These are phyloP conservation scores for Musca domestica DNA, from an alignment of 1,140 invertebrate species.

Conservation along the genomic window DNA sequence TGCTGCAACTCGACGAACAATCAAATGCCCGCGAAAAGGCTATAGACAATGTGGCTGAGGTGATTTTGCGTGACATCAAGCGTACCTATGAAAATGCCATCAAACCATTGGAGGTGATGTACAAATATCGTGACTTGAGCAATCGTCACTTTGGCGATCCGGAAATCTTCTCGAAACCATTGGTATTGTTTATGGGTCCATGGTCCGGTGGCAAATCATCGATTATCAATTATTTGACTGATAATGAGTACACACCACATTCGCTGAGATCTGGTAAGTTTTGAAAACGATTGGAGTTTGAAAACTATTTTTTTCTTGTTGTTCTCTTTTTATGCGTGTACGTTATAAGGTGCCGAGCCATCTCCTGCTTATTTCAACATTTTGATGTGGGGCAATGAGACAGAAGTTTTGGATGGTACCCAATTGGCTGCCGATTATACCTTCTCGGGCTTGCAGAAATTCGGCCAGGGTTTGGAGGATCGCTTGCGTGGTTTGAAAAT, in stretches of 20 bases:
- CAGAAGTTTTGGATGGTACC: slow-evolving; percentile 84
- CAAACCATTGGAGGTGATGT: slow-evolving; percentile 83
- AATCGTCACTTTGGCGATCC: slow-evolving; percentile 91
- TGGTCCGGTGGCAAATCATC: slow-evolving; percentile 95
- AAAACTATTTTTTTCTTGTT: background rate
- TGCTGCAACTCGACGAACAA: slow-evolving; percentile 76
- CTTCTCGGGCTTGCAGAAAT: slow-evolving; percentile 91
- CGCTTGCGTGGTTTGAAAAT: slow-evolving; percentile 79
- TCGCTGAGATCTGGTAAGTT: slow-evolving; percentile 79
- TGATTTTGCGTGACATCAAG: slow-evolving; percentile 81
- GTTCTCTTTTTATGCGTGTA: background rate
- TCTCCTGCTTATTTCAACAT: slow-evolving; percentile 93
- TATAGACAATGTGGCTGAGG: slow-evolving; percentile 70
- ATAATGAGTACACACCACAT: slow-evolving; percentile 78
- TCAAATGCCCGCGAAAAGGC: slow-evolving; percentile 69
- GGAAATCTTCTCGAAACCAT: slow-evolving; percentile 91
- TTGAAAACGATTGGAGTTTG: background rate
- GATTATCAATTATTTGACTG: slow-evolving; percentile 89
- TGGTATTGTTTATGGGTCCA: slow-evolving; percentile 90
- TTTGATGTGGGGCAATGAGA: slow-evolving; percentile 81
- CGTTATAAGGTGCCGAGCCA: slow-evolving; percentile 79
- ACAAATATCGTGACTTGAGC: slow-evolving; percentile 89
- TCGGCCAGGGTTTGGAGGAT: slow-evolving; percentile 89
- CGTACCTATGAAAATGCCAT: slow-evolving; percentile 84
- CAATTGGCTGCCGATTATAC: slow-evolving; percentile 90